A percentile compares a stretch with the other conserved stretches of the same genome.
Evolutionary conservation across 1,140 invertebrate species (phyloP).

Genomic region (Microplitis demolitor): DNA sequence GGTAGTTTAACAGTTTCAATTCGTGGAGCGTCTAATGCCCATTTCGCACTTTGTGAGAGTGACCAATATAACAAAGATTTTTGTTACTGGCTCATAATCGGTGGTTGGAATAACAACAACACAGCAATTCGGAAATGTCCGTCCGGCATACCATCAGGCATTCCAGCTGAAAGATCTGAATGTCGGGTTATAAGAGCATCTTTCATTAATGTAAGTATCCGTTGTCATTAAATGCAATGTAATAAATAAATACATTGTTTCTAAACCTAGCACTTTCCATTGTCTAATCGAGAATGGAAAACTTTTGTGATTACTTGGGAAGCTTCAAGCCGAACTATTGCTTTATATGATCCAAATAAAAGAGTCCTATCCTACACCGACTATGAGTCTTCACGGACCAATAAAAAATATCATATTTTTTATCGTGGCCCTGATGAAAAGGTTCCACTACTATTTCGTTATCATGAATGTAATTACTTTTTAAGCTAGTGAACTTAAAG

Average conservation of each 20-base stretch:
- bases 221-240: neutral
- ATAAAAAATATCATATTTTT: conserved; percentile 17
- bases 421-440: neutral
- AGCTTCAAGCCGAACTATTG: neutral
- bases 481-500: neutral
- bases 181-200: neutral
- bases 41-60: conserved; percentile 28
- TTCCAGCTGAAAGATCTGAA: neutral
- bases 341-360: conserved; percentile 23
- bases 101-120: conserved; percentile 28
- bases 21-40: conserved; percentile 9
- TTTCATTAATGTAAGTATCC: neutral
- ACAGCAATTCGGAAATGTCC: conserved; percentile 31
- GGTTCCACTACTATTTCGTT: conserved; percentile 16
- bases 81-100: conserved; percentile 39
- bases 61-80: neutral
- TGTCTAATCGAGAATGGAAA: conserved; percentile 30
- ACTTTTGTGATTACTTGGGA: conserved; percentile 34
- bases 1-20: conserved; percentile 28
- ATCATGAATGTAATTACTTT: conserved; percentile 33
- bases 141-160: neutral
- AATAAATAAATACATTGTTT: neutral
- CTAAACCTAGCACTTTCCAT: conserved; percentile 8
- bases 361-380: conserved; percentile 20
- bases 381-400: neutral